Base-by-base conservation (phyloP, 1,140 invertebrate genomes). In the Hesperophylax magnus region DNA sequence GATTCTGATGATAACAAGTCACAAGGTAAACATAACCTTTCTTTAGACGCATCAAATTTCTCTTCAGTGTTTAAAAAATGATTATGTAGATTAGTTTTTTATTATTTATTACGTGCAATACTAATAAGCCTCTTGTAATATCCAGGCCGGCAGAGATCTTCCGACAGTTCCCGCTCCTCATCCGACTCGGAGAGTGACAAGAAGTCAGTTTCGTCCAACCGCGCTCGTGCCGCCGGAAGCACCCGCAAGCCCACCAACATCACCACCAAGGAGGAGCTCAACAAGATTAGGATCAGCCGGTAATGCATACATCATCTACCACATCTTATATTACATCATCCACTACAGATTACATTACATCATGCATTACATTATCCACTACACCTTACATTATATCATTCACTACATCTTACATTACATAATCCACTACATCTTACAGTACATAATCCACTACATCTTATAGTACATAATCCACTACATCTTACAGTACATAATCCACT, bases 201-300 rank as follows among this genome's bases (percentile, higher is more conserved):
- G 85, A 91, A 90, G 87, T 90, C 81, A 84, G 84, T 85, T 31
- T 31, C 77, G 69, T 81, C 80, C 7, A 80, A 84, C 53, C 61
- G 80, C 18, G 78, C 80, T 0, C 77, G 34, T 80, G 52, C 20
- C 75, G n/a, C 31, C 1, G 27, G 85, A 0, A 87, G 87, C 78
- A 82, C 86, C 4, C 86, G 86, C 85, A 93, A 92, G 85, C 89
- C 92, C 53, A 88, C 92, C 60, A 95, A 92, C 85, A 93, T 97
- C 2, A 91, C 91, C 72, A 93, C 91, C 7, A 93, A 93, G 87
- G 95, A 97, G 83, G 97, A 99, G 84, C 89, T 99, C 9, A 95
- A 95, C 86, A 95, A 95, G 88, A 94, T 99, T 72, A 91, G 97
- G 79, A 87, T 99, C 7, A 98, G 97, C 31, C 87, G 89, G 88